A percentile compares a stretch with the other conserved stretches of the same genome.
Conservation (phyloP, 2,113 vertebrate genomes). For the Thunnus thynnus region DNA sequence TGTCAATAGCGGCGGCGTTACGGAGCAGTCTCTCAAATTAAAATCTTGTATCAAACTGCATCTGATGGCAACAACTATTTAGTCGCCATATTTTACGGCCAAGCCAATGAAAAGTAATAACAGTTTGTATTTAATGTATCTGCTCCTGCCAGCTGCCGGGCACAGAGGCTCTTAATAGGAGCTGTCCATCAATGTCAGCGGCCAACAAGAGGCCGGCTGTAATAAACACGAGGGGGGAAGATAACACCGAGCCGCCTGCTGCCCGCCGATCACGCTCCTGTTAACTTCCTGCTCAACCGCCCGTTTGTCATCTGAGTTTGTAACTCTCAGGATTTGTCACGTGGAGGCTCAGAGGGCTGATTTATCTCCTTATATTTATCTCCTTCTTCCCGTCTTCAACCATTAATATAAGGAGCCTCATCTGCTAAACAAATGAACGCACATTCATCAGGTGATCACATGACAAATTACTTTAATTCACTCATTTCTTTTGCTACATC, state of each 20-base stretch:
- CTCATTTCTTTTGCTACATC: too few species aligned
- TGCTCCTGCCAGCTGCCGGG: slow-evolving; percentile 95
- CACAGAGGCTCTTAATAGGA: slow-evolving; percentile 94
- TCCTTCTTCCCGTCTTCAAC: too few species aligned
- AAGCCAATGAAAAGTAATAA: slow-evolving; percentile 99
- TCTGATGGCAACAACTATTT: slow-evolving; percentile 96
- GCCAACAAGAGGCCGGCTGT: slow-evolving; percentile 92
- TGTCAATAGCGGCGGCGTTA: slow-evolving; percentile 93
- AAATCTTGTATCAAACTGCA: slow-evolving; percentile 96
- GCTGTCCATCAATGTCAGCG: slow-evolving; percentile 97
- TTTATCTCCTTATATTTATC: slow-evolving; percentile 1
- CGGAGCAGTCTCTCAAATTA: slow-evolving; percentile 97
- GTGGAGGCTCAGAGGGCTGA: slow-evolving; percentile 77
- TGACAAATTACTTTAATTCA: too few species aligned
- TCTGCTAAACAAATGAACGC: too few species aligned
- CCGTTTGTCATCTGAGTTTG: slow-evolving; percentile 91
- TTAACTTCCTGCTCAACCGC: slow-evolving; percentile 87
- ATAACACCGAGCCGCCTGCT: slow-evolving; percentile 82
- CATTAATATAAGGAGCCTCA: too few species aligned
- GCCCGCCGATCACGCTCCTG: slow-evolving; percentile 85
- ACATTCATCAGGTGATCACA: too few species aligned
- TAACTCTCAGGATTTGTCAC: slow-evolving; percentile 84
- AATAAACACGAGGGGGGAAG: slow-evolving; percentile 93
- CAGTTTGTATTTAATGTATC: slow-evolving; percentile 97
- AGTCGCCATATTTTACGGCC: slow-evolving; percentile 93